Percentiles rank a stretch among this genome's conserved stretches.
phyloP scores from a whole-genome alignment of 2,113 vertebrate species.

The Hassar affinis region DNA sequence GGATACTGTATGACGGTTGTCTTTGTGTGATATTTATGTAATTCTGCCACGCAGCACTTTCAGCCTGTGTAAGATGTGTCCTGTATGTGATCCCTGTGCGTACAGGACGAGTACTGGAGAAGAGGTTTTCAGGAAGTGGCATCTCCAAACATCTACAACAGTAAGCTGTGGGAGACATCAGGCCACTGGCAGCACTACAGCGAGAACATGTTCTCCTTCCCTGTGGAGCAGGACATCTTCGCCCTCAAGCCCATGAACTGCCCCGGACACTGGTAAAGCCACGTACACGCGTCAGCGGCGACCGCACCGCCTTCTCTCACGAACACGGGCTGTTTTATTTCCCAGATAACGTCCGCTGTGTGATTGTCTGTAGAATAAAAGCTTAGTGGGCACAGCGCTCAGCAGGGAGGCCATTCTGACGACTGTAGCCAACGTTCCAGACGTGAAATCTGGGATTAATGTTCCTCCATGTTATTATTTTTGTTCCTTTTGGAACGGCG shows the following conservation, averaged over 20 bases:
- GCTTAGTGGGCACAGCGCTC: not conserved
- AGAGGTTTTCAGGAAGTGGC: conserved; percentile 88
- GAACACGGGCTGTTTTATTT: no score
- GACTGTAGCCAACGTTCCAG: not conserved
- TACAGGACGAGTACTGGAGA: conserved; percentile 83
- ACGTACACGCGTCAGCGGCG: not conserved
- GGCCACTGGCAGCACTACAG: conserved; percentile 95
- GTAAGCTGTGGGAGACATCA: conserved; percentile 89
- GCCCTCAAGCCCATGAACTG: conserved; percentile 98
- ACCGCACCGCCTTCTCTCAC: no score
- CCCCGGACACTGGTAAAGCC: conserved; percentile 88
- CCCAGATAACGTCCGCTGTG: not conserved
- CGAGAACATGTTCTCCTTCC: conserved; percentile 92
- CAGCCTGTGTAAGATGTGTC: not conserved
- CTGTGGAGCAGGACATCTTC: conserved; percentile 86
- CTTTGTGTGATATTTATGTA: no score
- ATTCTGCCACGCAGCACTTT: not conserved
- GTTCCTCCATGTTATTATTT: not conserved
- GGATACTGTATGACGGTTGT: not conserved
- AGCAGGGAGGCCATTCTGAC: not conserved
- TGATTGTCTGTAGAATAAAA: not conserved
- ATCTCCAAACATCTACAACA: conserved; percentile 89
- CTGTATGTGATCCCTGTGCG: conserved; percentile 49
- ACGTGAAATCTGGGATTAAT: not conserved
- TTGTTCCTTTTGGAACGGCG: not conserved